A percentile compares a stretch with the other conserved stretches of the same genome.
Evolutionary conservation across 2,888 invertebrate genomes (phyloP).

Genomic region (Torymus auratus): DNA sequence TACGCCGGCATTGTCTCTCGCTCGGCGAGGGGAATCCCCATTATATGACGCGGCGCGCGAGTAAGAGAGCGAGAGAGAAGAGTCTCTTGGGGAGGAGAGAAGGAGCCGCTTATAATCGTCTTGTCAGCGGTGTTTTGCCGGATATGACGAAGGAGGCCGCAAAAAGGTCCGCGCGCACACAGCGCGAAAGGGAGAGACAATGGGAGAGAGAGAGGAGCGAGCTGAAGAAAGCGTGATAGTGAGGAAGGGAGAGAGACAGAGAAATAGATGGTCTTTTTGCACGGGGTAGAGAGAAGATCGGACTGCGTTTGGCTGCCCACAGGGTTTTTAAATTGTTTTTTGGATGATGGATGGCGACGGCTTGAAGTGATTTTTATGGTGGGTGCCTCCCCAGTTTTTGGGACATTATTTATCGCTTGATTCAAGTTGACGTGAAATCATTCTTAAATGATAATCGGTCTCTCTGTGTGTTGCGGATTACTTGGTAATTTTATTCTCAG

Average conservation of each 20-base stretch:
- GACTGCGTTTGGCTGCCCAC: too few relatives aligned
- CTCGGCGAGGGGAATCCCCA: background rate
- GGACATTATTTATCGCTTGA: too few relatives aligned
- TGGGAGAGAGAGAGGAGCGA: slow-evolving; percentile 33
- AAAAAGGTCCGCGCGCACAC: slow-evolving; percentile 59
- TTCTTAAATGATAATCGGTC: too few relatives aligned
- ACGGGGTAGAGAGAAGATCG: too few relatives aligned
- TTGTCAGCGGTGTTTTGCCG: slow-evolving; percentile 68
- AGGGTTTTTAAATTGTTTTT: background rate
- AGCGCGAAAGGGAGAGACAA: slow-evolving; percentile 43
- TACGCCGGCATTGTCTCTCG: slow-evolving; percentile 34
- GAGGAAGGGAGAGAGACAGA: background rate
- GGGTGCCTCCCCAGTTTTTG: too few relatives aligned
- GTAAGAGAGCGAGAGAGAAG: slow-evolving; percentile 24
- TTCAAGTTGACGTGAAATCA: too few relatives aligned
- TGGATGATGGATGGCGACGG: background rate
- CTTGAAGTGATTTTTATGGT: too few relatives aligned
- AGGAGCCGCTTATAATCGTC: slow-evolving; percentile 67
- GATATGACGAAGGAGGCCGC: slow-evolving; percentile 63
- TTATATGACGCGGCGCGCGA: slow-evolving; percentile 35
- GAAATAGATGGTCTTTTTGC: background rate
- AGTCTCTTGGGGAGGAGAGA: slow-evolving; percentile 16
- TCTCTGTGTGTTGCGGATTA: background rate
- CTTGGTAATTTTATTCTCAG: too few relatives aligned
- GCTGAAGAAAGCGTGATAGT: slow-evolving; percentile 11